These are phyloP conservation scores for Trypoxylon attenuatum DNA, from an alignment of 2,888 invertebrate species.

Conservation along the genomic window DNA sequence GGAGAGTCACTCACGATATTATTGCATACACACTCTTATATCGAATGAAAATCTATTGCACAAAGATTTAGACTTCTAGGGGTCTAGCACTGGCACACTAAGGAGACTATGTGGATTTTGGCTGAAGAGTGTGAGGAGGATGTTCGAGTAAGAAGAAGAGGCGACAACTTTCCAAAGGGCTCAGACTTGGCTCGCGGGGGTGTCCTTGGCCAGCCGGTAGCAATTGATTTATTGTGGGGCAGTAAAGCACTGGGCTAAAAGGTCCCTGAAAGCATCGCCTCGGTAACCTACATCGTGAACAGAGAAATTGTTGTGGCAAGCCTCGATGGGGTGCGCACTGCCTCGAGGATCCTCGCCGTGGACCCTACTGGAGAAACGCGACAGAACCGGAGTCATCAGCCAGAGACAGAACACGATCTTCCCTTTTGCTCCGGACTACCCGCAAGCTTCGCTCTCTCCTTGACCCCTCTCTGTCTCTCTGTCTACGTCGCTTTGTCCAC, in stretches of 20 bases:
- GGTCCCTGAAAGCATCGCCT: conserved; percentile 60
- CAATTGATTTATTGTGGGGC: conserved; percentile 70
- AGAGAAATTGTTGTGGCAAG: conserved; percentile 74
- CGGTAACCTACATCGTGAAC: conserved; percentile 73
- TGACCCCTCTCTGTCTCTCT: conserved; percentile 9
- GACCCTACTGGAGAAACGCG: conserved; percentile 21
- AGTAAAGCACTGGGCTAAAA: conserved; percentile 68
- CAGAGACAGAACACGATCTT: conserved; percentile 12
- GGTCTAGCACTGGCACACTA: no score
- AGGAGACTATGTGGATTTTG: no score
- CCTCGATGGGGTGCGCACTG: conserved; percentile 64
- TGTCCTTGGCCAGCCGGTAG: conserved; percentile 39
- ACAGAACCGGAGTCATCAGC: conserved; percentile 20
- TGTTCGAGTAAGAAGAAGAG: neutral
- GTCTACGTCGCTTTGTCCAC: conserved; percentile 1
- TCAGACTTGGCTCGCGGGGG: neutral
- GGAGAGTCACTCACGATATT: no score
- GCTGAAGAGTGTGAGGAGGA: neutral
- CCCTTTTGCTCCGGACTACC: neutral
- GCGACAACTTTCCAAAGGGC: conserved; percentile 27
- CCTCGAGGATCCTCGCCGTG: conserved; percentile 43
- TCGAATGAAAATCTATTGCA: no score
- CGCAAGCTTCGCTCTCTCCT: conserved; percentile 2
- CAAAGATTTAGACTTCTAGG: no score
- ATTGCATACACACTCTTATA: no score